Evolutionary conservation across 2,888 invertebrate genomes (phyloP), one percentile per base, ranked within the genome.

Genomic region (Cantharis nigra): DNA sequence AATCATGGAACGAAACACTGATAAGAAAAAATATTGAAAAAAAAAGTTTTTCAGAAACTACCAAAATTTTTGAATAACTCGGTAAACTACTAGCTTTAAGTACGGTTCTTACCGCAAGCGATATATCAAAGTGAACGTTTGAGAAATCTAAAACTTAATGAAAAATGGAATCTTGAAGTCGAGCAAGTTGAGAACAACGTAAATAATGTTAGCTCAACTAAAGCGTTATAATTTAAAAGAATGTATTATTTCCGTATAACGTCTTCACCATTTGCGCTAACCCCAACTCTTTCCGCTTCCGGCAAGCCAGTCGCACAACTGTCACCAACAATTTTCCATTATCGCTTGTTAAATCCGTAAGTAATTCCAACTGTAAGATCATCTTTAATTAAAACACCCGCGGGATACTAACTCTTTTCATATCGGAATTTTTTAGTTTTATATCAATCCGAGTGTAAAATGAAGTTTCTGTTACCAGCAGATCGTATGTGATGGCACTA

Each of bases 331-430:
- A 78, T 76, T 74, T 79, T 80, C 79, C 78, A 73, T 78, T 78
- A 79, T 80, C 77, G 79, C 76, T 69, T 72, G 65, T 69, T 71
- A 75, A 80, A 76, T 80, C 79, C 79, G 79, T 70, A 76, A 79
- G 76, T 73, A 77, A 74, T 74, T 72, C 75, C 77, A 78, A 78
- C 77, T 77, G 77, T 76, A 76, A 76, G 80, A 79, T 77, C 76
- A 72, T 78, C 78, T 72, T 80, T 81, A 81, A 81, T 81, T 81
- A 80, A 81, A 81, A 76, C 79, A 79, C 75, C 78, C 81, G 76
- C 70, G 74, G 75, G 76, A 77, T 72, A 70, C 77, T 75, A 76
- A 73, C 76, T 74, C 72, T 74, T 49, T 77, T 75, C 73, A 63
- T 74, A 77, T 79, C 75, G 70, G 67, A 76, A 78, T 75, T 79